Conservation (phyloP, 2,888 invertebrate species). For the Caenorhabditis uteleia region DNA sequence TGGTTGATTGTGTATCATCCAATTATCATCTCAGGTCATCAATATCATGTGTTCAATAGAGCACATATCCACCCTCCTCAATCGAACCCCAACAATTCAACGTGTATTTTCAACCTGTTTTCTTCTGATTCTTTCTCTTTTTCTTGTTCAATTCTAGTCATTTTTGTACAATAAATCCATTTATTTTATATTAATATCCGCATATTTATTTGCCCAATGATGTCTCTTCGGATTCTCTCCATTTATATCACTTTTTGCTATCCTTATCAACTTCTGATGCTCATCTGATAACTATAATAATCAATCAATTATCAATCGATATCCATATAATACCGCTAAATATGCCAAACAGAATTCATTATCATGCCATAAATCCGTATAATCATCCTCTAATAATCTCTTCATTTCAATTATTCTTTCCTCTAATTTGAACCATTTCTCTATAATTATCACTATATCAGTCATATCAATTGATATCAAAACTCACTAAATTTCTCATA, state of each 20-base stretch:
- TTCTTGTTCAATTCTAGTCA: too few species aligned
- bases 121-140: too few species aligned
- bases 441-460: too few species aligned
- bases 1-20: too few species aligned
- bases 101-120: too few species aligned
- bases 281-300: constrained; percentile 33
- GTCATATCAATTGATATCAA: too few species aligned
- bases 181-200: constrained; percentile 27
- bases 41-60: too few species aligned
- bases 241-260: constrained; percentile 21
- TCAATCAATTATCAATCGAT: neutral
- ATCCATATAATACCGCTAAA: constrained; percentile 9
- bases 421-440: constrained; percentile 24
- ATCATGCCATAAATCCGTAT: constrained; percentile 31
- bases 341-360: constrained; percentile 33
- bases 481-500: constrained; percentile 32
- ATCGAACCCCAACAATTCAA: too few species aligned
- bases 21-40: too few species aligned
- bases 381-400: constrained; percentile 24
- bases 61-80: too few species aligned
- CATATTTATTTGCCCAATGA: constrained; percentile 39
- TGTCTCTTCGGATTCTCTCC: constrained; percentile 30
- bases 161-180: constrained; percentile 9
- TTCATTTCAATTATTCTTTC: constrained; percentile 18
- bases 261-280: constrained; percentile 19